Conservation (phyloP, 2,888 invertebrate genomes). For the Palloptera scutellata region DNA sequence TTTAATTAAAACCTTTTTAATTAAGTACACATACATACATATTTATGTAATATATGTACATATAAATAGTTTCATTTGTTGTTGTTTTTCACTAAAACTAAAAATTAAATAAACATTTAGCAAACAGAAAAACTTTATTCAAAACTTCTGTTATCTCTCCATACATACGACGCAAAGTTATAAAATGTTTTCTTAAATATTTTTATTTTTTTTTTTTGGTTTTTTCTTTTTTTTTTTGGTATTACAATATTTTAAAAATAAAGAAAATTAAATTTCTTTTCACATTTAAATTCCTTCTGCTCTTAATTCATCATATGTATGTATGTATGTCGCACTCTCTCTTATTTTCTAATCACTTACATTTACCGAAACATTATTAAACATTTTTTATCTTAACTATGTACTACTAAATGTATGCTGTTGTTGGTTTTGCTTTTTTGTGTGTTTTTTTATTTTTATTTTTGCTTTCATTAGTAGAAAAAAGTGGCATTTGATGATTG, state of each 20-base stretch:
- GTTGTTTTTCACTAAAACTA: neutral
- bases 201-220: too few species aligned
- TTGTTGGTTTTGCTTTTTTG: slow-evolving; percentile 2
- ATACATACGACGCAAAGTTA: too few species aligned
- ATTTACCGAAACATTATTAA: neutral
- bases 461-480: slow-evolving; percentile 41
- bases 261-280: too few species aligned
- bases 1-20: slow-evolving; percentile 47
- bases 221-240: too few species aligned
- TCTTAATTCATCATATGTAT: neutral
- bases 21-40: slow-evolving; percentile 15
- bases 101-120: neutral
- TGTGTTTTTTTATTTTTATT: slow-evolving; percentile 30
- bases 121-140: too few species aligned
- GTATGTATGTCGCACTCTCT: neutral
- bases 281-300: too few species aligned
- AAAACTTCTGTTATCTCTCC: too few species aligned
- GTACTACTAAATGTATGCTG: neutral
- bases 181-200: too few species aligned
- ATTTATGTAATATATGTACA: slow-evolving; percentile 10
- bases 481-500: slow-evolving; percentile 39
- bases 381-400: slow-evolving; percentile 1
- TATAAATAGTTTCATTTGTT: neutral
- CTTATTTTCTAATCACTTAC: neutral
- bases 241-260: too few species aligned